phyloP scores from a whole-genome alignment of 2,797 vertebrate species.

The Todus mexicanus region DNA sequence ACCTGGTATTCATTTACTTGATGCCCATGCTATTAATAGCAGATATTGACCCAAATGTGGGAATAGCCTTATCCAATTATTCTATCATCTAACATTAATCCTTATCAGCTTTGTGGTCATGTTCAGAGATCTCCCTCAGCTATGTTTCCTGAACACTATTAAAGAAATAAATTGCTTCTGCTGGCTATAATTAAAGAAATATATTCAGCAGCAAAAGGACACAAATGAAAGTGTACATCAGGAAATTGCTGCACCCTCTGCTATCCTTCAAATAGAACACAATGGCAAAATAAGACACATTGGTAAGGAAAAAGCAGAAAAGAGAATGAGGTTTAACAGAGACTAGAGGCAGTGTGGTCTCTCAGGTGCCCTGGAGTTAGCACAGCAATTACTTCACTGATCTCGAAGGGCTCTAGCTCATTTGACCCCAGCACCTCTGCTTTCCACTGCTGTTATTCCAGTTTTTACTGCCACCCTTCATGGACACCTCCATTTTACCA shows the following conservation, averaged over 20 bases:
- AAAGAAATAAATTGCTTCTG: neutral
- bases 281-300: neutral
- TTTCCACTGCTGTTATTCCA: neutral
- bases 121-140: neutral
- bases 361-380: neutral
- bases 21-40: neutral
- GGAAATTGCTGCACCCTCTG: neutral
- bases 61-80: neutral
- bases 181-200: neutral
- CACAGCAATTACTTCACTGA: neutral
- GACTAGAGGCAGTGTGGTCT: neutral
- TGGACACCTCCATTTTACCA: neutral
- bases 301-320: neutral
- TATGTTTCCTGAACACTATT: neutral
- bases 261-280: neutral
- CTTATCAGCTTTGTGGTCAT: neutral
- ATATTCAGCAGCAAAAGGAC: neutral
- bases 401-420: neutral
- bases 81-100: constrained; percentile 10
- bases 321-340: neutral
- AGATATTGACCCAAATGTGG: constrained; percentile 1
- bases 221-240: neutral
- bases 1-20: neutral
- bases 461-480: neutral
- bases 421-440: neutral